These are phyloP conservation scores for Apostichopus californicus DNA, from an alignment of 35 echinoderm and acorn worm species.

Conservation along the genomic window DNA sequence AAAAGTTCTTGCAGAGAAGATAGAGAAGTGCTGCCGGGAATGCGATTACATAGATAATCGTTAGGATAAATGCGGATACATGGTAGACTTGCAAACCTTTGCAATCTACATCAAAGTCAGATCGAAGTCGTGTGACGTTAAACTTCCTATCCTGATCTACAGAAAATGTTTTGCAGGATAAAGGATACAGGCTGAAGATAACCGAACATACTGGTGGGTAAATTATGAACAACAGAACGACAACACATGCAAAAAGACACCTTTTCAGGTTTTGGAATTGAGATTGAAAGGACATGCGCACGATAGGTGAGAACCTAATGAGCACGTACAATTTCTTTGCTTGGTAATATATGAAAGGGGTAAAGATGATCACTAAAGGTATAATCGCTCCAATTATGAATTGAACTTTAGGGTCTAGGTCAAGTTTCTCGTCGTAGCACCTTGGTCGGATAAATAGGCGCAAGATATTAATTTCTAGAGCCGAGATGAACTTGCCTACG, in stretches of 20 bases:
- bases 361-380: not conserved
- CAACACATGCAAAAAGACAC: not conserved
- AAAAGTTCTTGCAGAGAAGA: conserved; percentile 6
- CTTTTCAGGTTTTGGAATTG: not conserved
- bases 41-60: conserved; percentile 38
- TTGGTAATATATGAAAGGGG: not conserved
- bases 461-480: conserved; percentile 49
- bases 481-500: conserved; percentile 30
- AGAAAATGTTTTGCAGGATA: conserved; percentile 33
- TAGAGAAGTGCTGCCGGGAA: conserved; percentile 41
- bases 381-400: conserved; percentile 30
- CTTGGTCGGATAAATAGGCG: conserved; percentile 39
- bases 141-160: not conserved
- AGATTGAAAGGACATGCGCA: not conserved
- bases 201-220: conserved; percentile 52
- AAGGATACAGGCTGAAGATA: conserved; percentile 37
- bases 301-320: not conserved
- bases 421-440: conserved; percentile 34
- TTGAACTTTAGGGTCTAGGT: conserved; percentile 39
- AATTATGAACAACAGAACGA: conserved; percentile 42
- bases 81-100: not conserved
- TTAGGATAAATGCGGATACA: not conserved
- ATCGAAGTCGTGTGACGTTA: conserved; percentile 17
- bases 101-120: conserved; percentile 49
- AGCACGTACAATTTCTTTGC: not conserved